Conservation (phyloP, 1,140 invertebrate genomes). For the Batillaria attramentaria region DNA sequence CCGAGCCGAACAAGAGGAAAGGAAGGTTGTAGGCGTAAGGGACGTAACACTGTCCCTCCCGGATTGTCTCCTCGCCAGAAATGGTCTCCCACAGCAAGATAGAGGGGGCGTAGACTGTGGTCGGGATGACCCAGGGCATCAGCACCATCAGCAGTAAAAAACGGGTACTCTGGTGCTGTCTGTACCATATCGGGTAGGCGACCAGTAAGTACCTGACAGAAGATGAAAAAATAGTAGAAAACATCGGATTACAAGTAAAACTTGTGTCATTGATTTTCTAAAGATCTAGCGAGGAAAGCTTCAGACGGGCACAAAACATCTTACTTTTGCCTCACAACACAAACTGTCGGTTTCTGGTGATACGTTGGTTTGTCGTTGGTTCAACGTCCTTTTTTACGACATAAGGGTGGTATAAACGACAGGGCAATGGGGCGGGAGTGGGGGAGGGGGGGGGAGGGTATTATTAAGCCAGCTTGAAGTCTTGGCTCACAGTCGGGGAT, state of each 20-base stretch:
- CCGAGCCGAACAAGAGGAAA: conserved; percentile 41
- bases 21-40: conserved; percentile 50
- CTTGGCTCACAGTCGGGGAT: no score
- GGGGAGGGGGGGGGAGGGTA: no score
- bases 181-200: conserved; percentile 35
- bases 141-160: conserved; percentile 30
- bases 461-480: no score
- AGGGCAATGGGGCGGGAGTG: no score
- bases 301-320: no score
- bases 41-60: conserved; percentile 47
- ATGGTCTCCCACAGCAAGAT: conserved; percentile 54
- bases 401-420: no score
- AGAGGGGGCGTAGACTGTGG: conserved; percentile 47
- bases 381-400: no score
- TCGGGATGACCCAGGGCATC: conserved; percentile 48
- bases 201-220: conserved; percentile 37
- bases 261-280: no score
- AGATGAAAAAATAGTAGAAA: background rate
- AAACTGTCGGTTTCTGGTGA: no score
- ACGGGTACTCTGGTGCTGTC: conserved; percentile 31
- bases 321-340: no score
- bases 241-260: background rate
- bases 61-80: conserved; percentile 49
- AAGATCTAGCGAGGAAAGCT: no score
- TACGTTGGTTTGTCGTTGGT: no score